phyloP scores from a whole-genome alignment of 2,797 vertebrate species.

The Tangara arthus region DNA sequence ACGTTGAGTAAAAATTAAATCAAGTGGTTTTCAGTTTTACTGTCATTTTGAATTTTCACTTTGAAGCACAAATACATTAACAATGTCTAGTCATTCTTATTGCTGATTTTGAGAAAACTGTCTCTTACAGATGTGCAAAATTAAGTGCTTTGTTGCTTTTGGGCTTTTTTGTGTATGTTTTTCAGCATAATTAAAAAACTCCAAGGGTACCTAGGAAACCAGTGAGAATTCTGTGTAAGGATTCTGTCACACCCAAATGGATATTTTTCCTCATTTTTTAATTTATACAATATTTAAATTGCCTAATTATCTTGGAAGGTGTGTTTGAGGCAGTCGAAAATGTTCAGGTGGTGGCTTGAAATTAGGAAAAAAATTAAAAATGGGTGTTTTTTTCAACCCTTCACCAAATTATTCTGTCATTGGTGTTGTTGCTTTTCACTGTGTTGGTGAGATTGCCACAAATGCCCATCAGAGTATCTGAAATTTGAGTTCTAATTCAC shows the following conservation, averaged over 20 bases:
- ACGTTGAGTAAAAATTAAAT: neutral
- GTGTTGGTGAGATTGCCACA: neutral
- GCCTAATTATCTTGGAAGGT: fast-evolving
- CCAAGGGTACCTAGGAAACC: neutral
- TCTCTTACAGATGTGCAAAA: neutral
- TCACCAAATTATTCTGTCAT: neutral
- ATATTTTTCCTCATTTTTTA: fast-evolving
- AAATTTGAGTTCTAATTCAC: neutral
- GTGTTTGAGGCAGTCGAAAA: neutral
- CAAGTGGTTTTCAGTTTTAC: neutral
- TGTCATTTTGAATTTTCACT: neutral
- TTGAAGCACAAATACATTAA: neutral
- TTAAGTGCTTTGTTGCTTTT: neutral
- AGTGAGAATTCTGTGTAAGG: neutral
- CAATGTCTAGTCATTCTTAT: neutral
- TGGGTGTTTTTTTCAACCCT: neutral
- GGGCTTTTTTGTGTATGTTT: neutral
- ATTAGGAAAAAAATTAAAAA: neutral
- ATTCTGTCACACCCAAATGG: neutral
- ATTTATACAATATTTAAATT: neutral
- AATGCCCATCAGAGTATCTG: neutral
- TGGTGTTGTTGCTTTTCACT: neutral
- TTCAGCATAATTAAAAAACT: neutral
- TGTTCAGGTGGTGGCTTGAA: neutral
- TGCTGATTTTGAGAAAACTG: neutral